Base-by-base conservation (phyloP, 2,888 invertebrate species). In the Cephus runcator region DNA sequence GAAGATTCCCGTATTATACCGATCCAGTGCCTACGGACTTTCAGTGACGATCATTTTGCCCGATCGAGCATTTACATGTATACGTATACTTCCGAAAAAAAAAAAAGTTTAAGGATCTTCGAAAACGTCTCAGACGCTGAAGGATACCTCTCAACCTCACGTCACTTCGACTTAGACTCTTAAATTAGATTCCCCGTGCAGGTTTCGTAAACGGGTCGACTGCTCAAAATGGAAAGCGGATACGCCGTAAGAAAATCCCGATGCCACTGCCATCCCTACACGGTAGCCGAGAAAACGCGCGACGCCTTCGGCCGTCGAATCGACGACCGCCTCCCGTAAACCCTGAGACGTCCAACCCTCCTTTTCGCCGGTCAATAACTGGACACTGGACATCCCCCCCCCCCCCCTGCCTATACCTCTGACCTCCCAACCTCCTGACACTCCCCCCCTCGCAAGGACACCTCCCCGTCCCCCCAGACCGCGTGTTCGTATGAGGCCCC, bases 351-450 rank as follows among this genome's bases (percentile, higher is more conserved):
- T 9, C 56, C 56, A 56, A 23, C 56, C 56, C 23, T 56, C 56
- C 56, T 56, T 23, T 87, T 83, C 85, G 83, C 86, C 91, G 91
- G 90, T 91, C 91, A 91, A 91, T 91, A 91, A 89, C 90, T 90
- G 91, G 91, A 91, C 91, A 89, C 86, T 87, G 56, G 69, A 30
- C 31, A n/a, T 0, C 23, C 71, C 71, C 56, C 56, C 9, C 2
- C 0, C 23, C 71, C 71, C 56, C 56, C 9, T 9, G 0, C 35
- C 56, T 23, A 56, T 56, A 56, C 56, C 56, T 31, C 71, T 71
- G 33, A 31, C 79, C 56, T 15, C 23, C 40, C 40, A 40, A 40
- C 40, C 40, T 40, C 15, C 23, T 40, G 40, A 40, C 23, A 40
- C 40, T 23, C 56, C 23, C 56, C 79, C 79, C 69, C 73, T 73